Conservation (phyloP, 2,797 vertebrate genomes). For the Agapornis canus region DNA sequence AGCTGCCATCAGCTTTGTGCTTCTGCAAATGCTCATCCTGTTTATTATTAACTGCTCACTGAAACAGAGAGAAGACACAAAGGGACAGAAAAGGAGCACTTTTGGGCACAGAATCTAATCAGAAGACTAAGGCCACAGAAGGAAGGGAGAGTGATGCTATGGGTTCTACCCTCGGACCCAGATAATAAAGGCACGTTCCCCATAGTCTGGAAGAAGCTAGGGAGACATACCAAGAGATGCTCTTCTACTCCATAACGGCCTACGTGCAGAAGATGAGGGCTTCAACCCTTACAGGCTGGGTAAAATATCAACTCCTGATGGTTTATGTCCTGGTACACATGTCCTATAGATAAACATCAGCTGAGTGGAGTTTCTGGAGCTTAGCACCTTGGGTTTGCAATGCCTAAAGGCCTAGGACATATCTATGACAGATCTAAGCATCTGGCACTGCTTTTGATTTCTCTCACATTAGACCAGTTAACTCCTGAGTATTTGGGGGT, state of each 20-base stretch:
- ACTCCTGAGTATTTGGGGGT: not conserved
- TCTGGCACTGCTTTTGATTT: not conserved
- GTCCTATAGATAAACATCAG: not conserved
- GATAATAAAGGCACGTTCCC: not conserved
- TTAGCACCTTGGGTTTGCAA: not conserved
- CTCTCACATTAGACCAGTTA: not conserved
- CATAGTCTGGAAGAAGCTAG: not conserved
- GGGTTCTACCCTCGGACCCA: not conserved
- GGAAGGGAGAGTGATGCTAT: not conserved
- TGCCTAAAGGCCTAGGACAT: not conserved
- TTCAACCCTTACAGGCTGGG: not conserved
- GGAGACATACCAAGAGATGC: not conserved
- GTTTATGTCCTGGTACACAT: not conserved
- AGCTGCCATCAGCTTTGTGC: not conserved
- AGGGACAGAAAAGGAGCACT: not conserved
- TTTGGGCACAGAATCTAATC: not conserved
- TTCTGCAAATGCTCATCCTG: not conserved
- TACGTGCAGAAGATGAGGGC: not conserved
- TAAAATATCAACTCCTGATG: fast-evolving
- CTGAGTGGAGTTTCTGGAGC: not conserved
- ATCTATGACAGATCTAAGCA: not conserved
- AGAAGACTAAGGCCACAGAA: not conserved
- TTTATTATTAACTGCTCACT: not conserved
- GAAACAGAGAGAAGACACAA: not conserved
- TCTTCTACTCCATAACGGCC: not conserved